Base-by-base conservation (phyloP, 2,888 invertebrate species). In the Drosophila cognata region DNA sequence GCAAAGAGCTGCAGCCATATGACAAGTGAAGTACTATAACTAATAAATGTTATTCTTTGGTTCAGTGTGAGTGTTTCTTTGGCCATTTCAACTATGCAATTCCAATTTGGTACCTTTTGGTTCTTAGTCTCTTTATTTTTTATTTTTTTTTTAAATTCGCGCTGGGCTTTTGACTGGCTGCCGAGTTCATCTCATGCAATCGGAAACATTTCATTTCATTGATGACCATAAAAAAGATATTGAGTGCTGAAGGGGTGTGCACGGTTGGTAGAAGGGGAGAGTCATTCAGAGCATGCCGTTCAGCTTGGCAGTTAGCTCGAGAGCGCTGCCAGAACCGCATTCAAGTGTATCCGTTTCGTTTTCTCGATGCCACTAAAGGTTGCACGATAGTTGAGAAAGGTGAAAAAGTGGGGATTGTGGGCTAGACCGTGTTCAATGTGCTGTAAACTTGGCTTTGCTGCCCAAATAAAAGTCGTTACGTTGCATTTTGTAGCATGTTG, bases 381-480 rank as follows among this genome's bases (percentile, higher is more conserved):
- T 8, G 50, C 46, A 46, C 46, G 50, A 10, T 50, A 18, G 28
- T 46, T 16, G 28, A 4, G 50, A 50, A 28, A 28, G 50, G 50
- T 28, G 28, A 10, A 18, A 18, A 59, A 53, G 16, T 43, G 60
- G 60, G 41, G 13, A 35, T 28, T 62, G 33, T 33, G 41, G 55
- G 46, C 77, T 31, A 61, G 64, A 71, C 64, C 18, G 35, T 64
- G 73, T 60, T 83, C 71, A 82, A 81, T 81, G 71, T 83, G 55
- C 71, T 71, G 74, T 70, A 76, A 83, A 72, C 62, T 52, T 35
- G 65, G 46, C 46, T 46, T 69, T 65, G 60, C 61, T 62, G 71
- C 73, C 73, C 70, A 79, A 68, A 74, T 62, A 36, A 41, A 59
- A 78, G 69, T 59, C 65, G 69, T 65, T 69, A 48, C 50, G 29